Conservation (phyloP, 2,888 invertebrate genomes). For the Parthenolecanium corni region DNA sequence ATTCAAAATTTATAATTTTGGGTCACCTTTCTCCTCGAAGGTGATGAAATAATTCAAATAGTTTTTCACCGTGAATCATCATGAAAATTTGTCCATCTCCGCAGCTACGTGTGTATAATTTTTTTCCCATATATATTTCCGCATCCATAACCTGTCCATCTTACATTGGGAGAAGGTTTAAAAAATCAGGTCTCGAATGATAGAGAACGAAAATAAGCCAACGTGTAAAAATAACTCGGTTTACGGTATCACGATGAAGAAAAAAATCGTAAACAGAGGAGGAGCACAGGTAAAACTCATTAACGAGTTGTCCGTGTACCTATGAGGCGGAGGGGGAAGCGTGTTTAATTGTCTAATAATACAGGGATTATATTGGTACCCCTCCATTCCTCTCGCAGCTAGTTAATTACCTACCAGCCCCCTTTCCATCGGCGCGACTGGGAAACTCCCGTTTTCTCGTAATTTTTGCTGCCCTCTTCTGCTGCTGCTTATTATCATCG, state of each 20-base stretch:
- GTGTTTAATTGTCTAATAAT: conserved; percentile 23
- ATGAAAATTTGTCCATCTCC: too few species aligned
- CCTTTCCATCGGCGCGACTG: not conserved
- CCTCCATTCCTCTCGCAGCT: not conserved
- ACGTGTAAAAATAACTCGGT: conserved; percentile 6
- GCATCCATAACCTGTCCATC: too few species aligned
- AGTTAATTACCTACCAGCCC: conserved; percentile 21
- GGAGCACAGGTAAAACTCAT: conserved; percentile 23
- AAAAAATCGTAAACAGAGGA: too few species aligned
- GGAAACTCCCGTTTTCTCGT: conserved; percentile 11
- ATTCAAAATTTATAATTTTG: too few species aligned
- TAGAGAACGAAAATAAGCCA: not conserved
- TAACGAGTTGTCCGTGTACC: not conserved
- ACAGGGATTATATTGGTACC: conserved; percentile 9
- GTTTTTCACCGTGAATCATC: too few species aligned
- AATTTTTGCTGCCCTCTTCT: too few species aligned
- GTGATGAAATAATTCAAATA: too few species aligned
- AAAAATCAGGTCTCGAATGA: not conserved
- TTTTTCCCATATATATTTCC: too few species aligned
- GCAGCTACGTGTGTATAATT: too few species aligned
- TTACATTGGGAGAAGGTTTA: too few species aligned
- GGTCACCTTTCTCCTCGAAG: too few species aligned
- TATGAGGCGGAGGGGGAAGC: not conserved
- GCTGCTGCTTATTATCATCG: too few species aligned
- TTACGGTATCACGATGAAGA: conserved; percentile 8